Base-by-base conservation (phyloP, 2,888 invertebrate genomes). In the Xanthorhoe designata region DNA sequence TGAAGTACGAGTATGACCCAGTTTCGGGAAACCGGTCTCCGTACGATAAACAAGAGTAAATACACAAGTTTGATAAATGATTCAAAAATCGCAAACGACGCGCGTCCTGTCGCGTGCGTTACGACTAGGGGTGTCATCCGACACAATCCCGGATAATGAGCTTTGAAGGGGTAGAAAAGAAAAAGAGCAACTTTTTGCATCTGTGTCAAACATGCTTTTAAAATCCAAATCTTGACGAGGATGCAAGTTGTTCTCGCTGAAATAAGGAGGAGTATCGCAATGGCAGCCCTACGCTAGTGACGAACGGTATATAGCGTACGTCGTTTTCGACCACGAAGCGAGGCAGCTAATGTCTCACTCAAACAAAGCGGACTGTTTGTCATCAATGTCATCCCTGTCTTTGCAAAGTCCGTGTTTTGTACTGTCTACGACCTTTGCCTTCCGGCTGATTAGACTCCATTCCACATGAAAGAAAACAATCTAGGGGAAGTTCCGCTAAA, bases 51-150 rank as follows among this genome's bases (percentile, higher is more conserved):
- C 70, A 78, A 63, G 73, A 77, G 80, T 81, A 82, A 81, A 83
- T 82, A 83, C 62, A 73, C 72, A 75, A 74, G 66, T 72, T 78
- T 84, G 84, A 85, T 85, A 82, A 84, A 86, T 86, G 79, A 83
- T 83, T 79, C 77, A 78, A 78, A 80, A 81, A 83, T 81, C 77
- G 78, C 78, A 59, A 78, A 75, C 74, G 81, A 78, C 78, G 70
- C 74, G 67, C 64, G 60, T 67, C 50, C 64, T 60, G 60, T 54
- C 72, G 68, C 56, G 65, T 64, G 69, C 65, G 45, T 55, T 58
- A 50, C 52, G 54, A 55, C 61, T 68, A 70, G 57, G 72, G 68
- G 57, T 68, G 61, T 59, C 64, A 54, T 68, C 29, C 55, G 58
- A 19, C 61, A 61, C 64, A 63, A 68, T 66, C 56, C 55, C n/a